Base-by-base conservation (phyloP, 2,113 vertebrate genomes). In the Pterocles gutturalis region DNA sequence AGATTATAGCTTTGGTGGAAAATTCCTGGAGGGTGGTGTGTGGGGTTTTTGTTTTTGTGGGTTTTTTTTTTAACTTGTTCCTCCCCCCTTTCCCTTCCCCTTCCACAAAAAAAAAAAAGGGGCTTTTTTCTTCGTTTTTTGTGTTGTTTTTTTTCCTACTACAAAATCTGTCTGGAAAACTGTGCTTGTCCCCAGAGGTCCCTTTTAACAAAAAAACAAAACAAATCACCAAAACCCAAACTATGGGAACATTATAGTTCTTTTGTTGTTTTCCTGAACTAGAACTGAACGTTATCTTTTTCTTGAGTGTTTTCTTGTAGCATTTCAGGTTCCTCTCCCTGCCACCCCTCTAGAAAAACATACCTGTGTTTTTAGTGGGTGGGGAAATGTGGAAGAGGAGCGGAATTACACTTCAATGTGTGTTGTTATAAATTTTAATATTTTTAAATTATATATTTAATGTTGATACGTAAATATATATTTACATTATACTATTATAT, bases 1-100 rank as follows among this genome's bases (percentile, higher is more conserved):
- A 87, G 79, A 89, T 93, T 58, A 84, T 33, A 46, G 38, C 55
- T 96, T 71, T 53, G 69, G 87, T 95, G 96, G 95, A 97, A 97
- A 96, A 96, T 96, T 97, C 96, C 94, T 94, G 77, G 80, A 95
- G 89, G 91, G 72, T 0, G 1, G 41, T 1, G 38, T 62, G 72
- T 14, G 46, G 9, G 45, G 16, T 4, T 41, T 91, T 88, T 90
- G 58, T 5, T 69, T 83, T 79, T 90, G 45, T 87, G 29, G 38
- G 29, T 3, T 46, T 36, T 54, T 85, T 75, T 88, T 90, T 77
- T 13, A 90, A 73, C 49, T 86, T 41, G 22, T 70, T 58, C 55
- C 72, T 73, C 17, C 55, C 62, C 16, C 10, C 7, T 15, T 87
- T 76, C 71, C 62, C 38, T 76, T 45, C 13, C 93, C 26, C 15